Evolutionary conservation across 2,113 vertebrate species (phyloP), one percentile per base, ranked within the genome.

Genomic region (Onychostoma macrolepis): DNA sequence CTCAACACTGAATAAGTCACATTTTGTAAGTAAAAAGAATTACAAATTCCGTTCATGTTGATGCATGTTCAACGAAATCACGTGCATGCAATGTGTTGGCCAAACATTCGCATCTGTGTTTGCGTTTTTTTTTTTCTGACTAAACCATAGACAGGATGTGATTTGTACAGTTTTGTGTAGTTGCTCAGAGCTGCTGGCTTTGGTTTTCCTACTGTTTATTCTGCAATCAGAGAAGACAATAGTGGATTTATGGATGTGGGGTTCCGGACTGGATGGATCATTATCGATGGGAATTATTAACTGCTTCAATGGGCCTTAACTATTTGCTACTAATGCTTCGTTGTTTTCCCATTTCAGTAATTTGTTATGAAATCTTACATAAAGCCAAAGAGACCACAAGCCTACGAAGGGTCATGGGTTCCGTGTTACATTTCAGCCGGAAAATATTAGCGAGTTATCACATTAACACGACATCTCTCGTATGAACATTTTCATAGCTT

Each of bases 221-320:
- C 17, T 69, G 78, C 38, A 79, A 74, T 89, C 65, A 65, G 24
- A 65, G 48, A 77, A 15, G 67, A 41, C 26, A 80, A 21, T 50
- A 24, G 17, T 15, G 56, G 10, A 80, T 67, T 50, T 43, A 53
- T 80, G 10, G 17, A 19, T 28, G 50, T 21, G 61, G 36, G 21
- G 19, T 53, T 81, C 71, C 24, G 69, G 17, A 41, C 24, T 5
- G 41, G 80, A 89, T 61, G 56, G 19, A 26, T 69, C 41, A 13
- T 81, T 82, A 82, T 88, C 43, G 15, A 88, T 87, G 87, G 50
- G 85, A 72, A 77, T 87, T 85, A 87, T 90, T 87, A 86, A 75
- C 76, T 67, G 21, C 63, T 50, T 65, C 53, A 90, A 90, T 90
- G 77, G 71, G 41, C 61, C 85, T 13, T 78, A 71, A 38, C 56